These are phyloP conservation scores for Lepilemur septentrionalis DNA, from an alignment of 2,797 vertebrate species.

Conservation along the genomic window DNA sequence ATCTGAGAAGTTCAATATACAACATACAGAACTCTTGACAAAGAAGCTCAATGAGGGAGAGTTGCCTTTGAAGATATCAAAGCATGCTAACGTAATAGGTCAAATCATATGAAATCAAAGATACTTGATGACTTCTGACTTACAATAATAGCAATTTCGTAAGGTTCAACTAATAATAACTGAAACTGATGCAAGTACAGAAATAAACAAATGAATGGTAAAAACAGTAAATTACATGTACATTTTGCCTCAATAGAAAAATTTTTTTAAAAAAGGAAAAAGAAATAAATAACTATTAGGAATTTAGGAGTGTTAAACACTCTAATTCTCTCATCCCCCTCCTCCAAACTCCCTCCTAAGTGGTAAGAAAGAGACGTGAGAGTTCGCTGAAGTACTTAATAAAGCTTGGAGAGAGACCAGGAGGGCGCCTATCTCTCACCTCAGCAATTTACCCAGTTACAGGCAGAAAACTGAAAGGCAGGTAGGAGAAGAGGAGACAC, in stretches of 20 bases:
- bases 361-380: not conserved
- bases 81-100: not conserved
- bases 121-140: not conserved
- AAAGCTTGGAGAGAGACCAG: not conserved
- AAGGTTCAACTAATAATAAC: not conserved
- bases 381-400: not conserved
- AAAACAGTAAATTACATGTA: not conserved
- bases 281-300: not conserved
- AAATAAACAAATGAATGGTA: not conserved
- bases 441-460: not conserved
- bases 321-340: not conserved
- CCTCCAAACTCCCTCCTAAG: not conserved
- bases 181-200: not conserved
- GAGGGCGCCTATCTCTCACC: not conserved
- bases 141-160: not conserved
- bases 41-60: conserved; percentile 4
- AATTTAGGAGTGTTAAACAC: conserved; percentile 3
- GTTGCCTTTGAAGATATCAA: conserved; percentile 5
- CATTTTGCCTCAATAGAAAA: not conserved
- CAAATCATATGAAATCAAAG: not conserved
- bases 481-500: not conserved
- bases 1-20: not conserved
- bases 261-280: not conserved
- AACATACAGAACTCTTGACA: not conserved
- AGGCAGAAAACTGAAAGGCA: not conserved